phyloP scores from a whole-genome alignment of 2,888 invertebrate genomes.

The Xestia ashworthii region DNA sequence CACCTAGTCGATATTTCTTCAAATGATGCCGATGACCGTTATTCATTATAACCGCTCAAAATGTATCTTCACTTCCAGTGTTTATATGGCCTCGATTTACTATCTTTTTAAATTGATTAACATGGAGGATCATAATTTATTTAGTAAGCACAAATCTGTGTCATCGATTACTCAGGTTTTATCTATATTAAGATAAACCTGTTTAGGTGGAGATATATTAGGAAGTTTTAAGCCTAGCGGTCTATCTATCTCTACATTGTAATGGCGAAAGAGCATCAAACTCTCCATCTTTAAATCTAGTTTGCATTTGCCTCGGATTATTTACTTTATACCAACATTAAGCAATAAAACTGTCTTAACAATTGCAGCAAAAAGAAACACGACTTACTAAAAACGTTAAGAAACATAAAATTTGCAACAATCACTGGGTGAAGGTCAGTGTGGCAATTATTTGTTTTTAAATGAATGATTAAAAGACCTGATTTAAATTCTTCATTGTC shows the following conservation, averaged over 20 bases:
- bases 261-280: background rate
- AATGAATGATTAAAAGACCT: constrained; percentile 26
- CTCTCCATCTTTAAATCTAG: background rate
- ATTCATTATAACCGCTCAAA: constrained; percentile 35
- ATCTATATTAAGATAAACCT: constrained; percentile 4
- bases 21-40: constrained; percentile 40
- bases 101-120: background rate
- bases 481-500: constrained; percentile 40
- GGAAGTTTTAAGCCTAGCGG: background rate
- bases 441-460: constrained; percentile 32
- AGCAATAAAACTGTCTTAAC: constrained; percentile 33
- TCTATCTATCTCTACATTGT: background rate
- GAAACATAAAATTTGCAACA: constrained; percentile 38
- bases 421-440: constrained; percentile 47
- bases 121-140: constrained; percentile 5
- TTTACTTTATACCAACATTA: constrained; percentile 18
- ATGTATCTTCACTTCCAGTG: constrained; percentile 22
- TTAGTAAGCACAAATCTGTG: background rate
- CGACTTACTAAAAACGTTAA: constrained; percentile 11
- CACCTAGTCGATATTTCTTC: constrained; percentile 38
- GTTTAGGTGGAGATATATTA: constrained; percentile 12
- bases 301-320: constrained; percentile 17
- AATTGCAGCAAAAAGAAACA: constrained; percentile 39
- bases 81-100: constrained; percentile 53
- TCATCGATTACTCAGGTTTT: background rate